phyloP scores from a whole-genome alignment of 1,140 invertebrate genomes.

The Galleria mellonella region DNA sequence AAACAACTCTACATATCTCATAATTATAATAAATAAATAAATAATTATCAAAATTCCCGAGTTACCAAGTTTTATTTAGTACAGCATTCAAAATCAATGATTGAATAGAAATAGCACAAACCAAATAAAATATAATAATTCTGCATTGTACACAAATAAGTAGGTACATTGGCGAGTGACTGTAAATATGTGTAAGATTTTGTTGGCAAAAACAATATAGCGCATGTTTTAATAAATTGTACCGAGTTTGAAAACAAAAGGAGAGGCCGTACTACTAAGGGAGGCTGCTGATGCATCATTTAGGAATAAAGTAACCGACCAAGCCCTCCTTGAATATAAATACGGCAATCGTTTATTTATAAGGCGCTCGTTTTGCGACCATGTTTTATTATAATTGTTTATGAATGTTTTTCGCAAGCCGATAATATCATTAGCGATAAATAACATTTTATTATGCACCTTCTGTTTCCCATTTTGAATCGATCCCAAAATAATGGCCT shows the following conservation, averaged over 20 bases:
- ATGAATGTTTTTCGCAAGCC: background rate
- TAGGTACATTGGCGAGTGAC: too few relatives aligned
- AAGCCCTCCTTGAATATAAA: slow-evolving; percentile 2
- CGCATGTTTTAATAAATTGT: slow-evolving; percentile 23
- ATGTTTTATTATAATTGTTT: background rate
- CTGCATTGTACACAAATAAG: too few relatives aligned
- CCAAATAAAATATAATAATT: too few relatives aligned
- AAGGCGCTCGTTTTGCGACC: background rate
- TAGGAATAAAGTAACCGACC: slow-evolving; percentile 11
- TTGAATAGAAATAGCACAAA: too few relatives aligned
- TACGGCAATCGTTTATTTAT: slow-evolving; percentile 9
- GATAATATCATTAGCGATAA: background rate
- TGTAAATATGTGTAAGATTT: background rate
- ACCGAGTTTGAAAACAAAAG: slow-evolving; percentile 12
- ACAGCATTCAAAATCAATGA: too few relatives aligned
- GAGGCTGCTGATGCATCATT: slow-evolving; percentile 13
- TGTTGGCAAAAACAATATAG: slow-evolving; percentile 12
- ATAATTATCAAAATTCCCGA: too few relatives aligned
- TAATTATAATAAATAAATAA: too few relatives aligned
- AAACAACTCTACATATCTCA: too few relatives aligned
- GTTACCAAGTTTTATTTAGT: too few relatives aligned
- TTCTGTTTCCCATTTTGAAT: too few relatives aligned
- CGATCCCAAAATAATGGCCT: too few relatives aligned
- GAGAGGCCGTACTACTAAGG: slow-evolving; percentile 10
- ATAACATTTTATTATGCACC: background rate